Percentiles rank a stretch among this genome's conserved stretches.
These are phyloP conservation scores for Cettia cetti DNA, from an alignment of 2,113 vertebrate genomes.

Conservation along the genomic window DNA sequence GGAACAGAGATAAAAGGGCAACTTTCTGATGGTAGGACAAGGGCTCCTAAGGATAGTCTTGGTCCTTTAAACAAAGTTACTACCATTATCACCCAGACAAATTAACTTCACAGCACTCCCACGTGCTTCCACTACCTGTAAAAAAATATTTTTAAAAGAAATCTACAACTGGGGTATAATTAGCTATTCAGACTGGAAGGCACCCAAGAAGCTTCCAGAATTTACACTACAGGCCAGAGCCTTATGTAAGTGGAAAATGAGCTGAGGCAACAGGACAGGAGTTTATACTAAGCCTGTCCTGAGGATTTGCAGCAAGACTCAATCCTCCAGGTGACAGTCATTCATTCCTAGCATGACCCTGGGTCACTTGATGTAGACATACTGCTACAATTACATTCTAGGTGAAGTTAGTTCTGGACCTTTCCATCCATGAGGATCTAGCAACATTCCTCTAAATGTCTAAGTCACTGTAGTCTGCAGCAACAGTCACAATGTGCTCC, in stretches of 20 bases:
- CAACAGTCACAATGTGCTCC: background rate
- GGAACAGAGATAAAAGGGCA: background rate
- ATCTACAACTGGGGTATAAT: background rate
- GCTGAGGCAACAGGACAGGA: constrained; percentile 20
- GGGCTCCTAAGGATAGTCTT: background rate
- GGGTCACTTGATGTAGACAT: background rate
- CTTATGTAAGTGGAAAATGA: constrained; percentile 44
- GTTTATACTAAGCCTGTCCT: constrained; percentile 51
- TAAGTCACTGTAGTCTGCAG: background rate
- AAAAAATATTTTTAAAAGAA: background rate
- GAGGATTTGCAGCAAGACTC: constrained; percentile 55
- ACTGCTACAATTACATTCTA: background rate
- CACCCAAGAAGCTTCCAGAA: background rate
- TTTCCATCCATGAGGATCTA: background rate
- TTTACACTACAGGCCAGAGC: background rate
- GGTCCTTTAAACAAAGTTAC: background rate
- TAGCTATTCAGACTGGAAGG: background rate
- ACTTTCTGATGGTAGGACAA: background rate
- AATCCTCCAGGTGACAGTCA: constrained; percentile 33
- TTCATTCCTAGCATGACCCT: background rate
- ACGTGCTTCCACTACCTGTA: background rate
- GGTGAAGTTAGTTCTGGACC: background rate
- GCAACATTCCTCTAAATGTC: background rate
- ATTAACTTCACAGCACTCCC: background rate
- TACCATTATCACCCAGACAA: background rate